Conservation (phyloP, 2,888 invertebrate species). For the Trichogramma evanescens region DNA sequence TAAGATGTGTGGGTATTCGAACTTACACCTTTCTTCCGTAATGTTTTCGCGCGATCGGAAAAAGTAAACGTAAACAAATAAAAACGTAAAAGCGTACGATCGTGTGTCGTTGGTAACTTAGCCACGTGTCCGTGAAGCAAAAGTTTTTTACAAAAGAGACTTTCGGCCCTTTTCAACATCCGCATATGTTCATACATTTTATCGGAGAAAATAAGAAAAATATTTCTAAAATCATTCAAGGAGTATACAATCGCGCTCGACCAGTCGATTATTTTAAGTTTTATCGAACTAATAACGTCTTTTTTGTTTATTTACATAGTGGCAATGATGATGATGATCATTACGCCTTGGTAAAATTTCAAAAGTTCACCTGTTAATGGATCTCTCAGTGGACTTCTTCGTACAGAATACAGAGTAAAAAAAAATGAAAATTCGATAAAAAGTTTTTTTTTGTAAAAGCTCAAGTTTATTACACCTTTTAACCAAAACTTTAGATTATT, state of each 20-base stretch:
- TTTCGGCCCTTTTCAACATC: background rate
- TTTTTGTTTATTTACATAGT: too few species aligned
- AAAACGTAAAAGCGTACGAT: constrained; percentile 19
- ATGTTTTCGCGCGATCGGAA: constrained; percentile 1
- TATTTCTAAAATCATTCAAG: constrained; percentile 10
- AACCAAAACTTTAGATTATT: too few species aligned
- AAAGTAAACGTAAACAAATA: constrained; percentile 1
- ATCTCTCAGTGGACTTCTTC: too few species aligned
- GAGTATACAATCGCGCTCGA: constrained; percentile 20
- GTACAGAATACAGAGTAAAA: too few species aligned
- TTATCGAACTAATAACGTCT: too few species aligned
- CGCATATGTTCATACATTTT: background rate
- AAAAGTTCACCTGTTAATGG: too few species aligned
- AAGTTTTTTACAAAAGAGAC: background rate
- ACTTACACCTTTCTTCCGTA: background rate
- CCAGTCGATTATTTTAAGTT: constrained; percentile 19
- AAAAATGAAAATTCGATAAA: too few species aligned
- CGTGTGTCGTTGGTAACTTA: constrained; percentile 40
- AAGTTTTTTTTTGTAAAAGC: too few species aligned
- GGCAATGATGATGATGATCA: too few species aligned
- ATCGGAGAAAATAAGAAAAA: constrained; percentile 6
- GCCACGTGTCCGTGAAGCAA: constrained; percentile 40
- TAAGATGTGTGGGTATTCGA: background rate
- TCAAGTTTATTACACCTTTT: too few species aligned
- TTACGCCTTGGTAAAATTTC: too few species aligned